phyloP scores from a whole-genome alignment of 1,140 invertebrate genomes.

The Rhizoglyphus robini region DNA sequence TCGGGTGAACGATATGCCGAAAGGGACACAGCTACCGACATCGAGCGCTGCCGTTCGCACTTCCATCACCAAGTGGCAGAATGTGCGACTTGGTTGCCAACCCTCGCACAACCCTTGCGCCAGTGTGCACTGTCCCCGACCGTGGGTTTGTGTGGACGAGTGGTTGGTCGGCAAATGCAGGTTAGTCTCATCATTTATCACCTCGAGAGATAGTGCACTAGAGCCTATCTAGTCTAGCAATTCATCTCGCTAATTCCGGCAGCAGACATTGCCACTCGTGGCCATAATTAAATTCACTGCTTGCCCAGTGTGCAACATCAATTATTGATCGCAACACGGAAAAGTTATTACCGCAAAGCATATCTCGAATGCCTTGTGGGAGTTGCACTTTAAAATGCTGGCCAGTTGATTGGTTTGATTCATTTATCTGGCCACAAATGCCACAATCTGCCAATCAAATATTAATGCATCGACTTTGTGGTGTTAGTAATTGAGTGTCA shows the following conservation, averaged over 20 bases:
- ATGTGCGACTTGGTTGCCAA: conserved; percentile 1
- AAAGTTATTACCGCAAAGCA: background rate
- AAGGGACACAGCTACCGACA: no score
- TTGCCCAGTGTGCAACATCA: background rate
- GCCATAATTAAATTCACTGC: conserved; percentile 2
- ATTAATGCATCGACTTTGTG: no score
- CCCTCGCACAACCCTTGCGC: background rate
- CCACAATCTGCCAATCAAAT: no score
- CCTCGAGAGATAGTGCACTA: no score
- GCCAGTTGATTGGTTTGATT: no score
- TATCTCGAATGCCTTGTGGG: background rate
- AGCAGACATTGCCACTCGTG: no score
- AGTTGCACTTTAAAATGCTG: no score
- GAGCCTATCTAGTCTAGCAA: no score
- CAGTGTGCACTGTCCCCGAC: background rate
- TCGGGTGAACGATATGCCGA: background rate
- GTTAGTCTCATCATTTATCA: conserved; percentile 1
- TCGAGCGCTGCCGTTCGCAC: background rate
- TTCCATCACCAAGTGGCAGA: background rate
- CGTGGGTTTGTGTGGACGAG: conserved; percentile 1
- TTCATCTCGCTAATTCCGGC: no score
- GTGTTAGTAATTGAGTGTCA: no score
- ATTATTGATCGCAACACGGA: background rate
- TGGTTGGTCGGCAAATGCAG: conserved; percentile 14
- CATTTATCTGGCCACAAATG: no score